Base-by-base conservation (phyloP, 2,888 invertebrate species). In the Mactromeris polynyma region DNA sequence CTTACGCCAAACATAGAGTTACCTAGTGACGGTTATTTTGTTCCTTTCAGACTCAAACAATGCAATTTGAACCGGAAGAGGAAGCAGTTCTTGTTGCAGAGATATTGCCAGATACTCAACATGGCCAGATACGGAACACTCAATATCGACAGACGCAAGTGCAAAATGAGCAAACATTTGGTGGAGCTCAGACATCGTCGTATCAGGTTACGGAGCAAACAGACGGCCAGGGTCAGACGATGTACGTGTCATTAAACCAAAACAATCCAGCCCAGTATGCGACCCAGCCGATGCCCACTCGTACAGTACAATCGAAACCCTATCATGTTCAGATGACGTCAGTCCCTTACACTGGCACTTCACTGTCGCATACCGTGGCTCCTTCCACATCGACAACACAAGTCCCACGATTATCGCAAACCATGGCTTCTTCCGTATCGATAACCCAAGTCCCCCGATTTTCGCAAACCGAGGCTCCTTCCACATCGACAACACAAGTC, bases 71-170 rank as follows among this genome's bases (percentile, higher is more conserved):
- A n/a, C 84, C 78, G 17, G 91, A 91, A 77, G 91, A 91, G n/a
- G 91, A 91, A 11, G 69, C 88, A 0, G 82, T 89, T 0, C 85
- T 91, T 31, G 84, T 91, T n/a, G 88, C 91, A 14, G 91, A 91
- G 36, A 19, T 91, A 0, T 73, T 91, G 31, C 91, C 91, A 7
- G 86, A 83, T 40, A 77, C 36, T 33, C 58, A 58, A n/a, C 73
- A 33, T 1, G 26, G 26, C 26, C 36, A 46, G 36, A 77, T 11
- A 36, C 17, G 21, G 77, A 36, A 36, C 0, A 40, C 79, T n/a
- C 38, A 17, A 2, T 26, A 21, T 69, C 83, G 40, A 3, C 11
- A 40, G n/a, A 38, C 14, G 6, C 73, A 79, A 21, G 64, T 40
- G n/a, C 83, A 46, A 11, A 42, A 69, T 26, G 33, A 73, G 31